Evolutionary conservation across 2,888 invertebrate species (phyloP).

Genomic region (Lasius fuliginosus): DNA sequence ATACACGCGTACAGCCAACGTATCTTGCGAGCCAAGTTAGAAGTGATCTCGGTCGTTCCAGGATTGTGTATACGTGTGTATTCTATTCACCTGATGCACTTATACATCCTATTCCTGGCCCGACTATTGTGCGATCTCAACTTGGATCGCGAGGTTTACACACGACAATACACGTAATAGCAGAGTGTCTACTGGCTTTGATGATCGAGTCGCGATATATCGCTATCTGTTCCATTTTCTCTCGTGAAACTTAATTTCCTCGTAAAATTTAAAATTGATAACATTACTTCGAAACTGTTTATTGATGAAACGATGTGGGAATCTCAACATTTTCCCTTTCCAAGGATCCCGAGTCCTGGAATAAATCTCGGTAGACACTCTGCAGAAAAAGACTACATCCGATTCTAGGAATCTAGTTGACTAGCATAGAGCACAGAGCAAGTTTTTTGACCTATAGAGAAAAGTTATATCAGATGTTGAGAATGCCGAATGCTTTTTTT

Average conservation of each 20-base stretch:
- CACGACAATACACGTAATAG: constrained; percentile 50
- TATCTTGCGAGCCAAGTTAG: constrained; percentile 28
- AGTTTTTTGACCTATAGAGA: constrained; percentile 72
- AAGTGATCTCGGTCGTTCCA: constrained; percentile 11
- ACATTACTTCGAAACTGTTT: background rate
- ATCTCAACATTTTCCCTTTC: background rate
- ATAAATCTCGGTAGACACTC: constrained; percentile 69
- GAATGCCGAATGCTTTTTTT: constrained; percentile 83
- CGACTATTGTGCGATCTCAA: constrained; percentile 15
- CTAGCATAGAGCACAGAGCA: constrained; percentile 72
- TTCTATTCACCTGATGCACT: constrained; percentile 17
- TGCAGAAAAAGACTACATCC: constrained; percentile 50
- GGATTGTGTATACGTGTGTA: constrained; percentile 5
- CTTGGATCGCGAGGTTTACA: constrained; percentile 30
- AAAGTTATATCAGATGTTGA: constrained; percentile 77
- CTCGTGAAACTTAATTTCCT: constrained; percentile 45
- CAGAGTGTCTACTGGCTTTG: constrained; percentile 69
- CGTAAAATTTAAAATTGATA: constrained; percentile 3
- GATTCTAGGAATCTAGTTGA: constrained; percentile 63
- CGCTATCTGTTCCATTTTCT: constrained; percentile 44
- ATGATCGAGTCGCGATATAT: background rate
- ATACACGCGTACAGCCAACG: constrained; percentile 52
- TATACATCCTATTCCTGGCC: background rate
- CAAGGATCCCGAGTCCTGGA: background rate
- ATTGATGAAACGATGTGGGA: background rate